Evolutionary conservation across 2,888 invertebrate genomes (phyloP), one percentile per base, ranked within the genome.

Genomic region (Synanthedon formicaeformis): DNA sequence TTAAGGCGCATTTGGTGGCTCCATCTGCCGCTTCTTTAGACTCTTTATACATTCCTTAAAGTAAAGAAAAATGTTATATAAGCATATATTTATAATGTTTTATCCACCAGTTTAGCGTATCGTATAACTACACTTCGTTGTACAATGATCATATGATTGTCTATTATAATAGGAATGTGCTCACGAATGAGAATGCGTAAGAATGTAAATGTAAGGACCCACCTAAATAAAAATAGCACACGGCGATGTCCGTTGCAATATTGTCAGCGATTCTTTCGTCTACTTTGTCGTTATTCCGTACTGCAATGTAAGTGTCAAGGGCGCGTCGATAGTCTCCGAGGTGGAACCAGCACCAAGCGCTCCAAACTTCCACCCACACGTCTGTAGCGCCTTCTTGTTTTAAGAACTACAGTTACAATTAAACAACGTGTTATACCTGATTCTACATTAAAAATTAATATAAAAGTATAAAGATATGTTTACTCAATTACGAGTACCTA

Each of bases 331-430:
- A 98, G 73, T 99, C 97, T 2, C 97, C 98, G 56, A 97, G 89
- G 79, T 99, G 98, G 81, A 98, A 99, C 66, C 94, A 93, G 77
- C 98, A 97, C 82, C 97, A 98, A 0, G 96, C 98, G 57, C 95
- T 91, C 98, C 99, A 99, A 61, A 94, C 86, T 52, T 94, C 93
- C 13, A 80, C 69, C 79, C 88, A 85, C 1, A 77, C 70, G 2
- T 78, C 77, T 0, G 64, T 61, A 59, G 78, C 82, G 45, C 85
- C 84, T 48, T 82, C 81, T 55, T 84, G 75, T 52, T 80, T 78
- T 2, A 85, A 63, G 57, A 87, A 86, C 87, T 86, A 57, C 52
- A 8, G 45, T 34, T 8, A 34, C 2, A 34, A 34, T 34, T 2
- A 34, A 34, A 27, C 8, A 27, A 27, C 27, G 27, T 34, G 10